Evolutionary conservation across 2,113 vertebrate genomes (phyloP), one percentile per base, ranked within the genome.

Genomic region (Tupaia chinensis): DNA sequence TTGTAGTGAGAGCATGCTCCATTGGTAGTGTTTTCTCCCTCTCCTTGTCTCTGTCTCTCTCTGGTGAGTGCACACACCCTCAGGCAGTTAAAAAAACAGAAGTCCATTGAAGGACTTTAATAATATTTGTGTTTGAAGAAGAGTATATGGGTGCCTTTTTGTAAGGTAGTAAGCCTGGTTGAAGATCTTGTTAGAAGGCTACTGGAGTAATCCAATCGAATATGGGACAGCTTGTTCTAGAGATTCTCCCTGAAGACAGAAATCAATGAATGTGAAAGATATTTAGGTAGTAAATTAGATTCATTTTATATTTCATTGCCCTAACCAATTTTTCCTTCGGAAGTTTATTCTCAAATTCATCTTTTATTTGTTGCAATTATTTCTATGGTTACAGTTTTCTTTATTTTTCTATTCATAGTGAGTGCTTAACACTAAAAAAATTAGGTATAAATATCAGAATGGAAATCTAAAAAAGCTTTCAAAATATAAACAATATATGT

Each of bases 381-480:
- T 16, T 9, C 53, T 13, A 23, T 53, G 15, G 79, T 74, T 61
- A 73, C 1, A 66, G 58, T 56, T 5, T 14, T 12, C 23, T 69
- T 77, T 44, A 44, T 44, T 83, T 82, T 54, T 72, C 12, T 58
- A 34, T 61, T 86, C 12, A 82, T 54, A 58, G 20, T 44, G 60
- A 25, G 61, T 87, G 6, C 32, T 79, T 86, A 76, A 60, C 29
- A 85, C 86, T 53, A 23, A 82, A 58, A 81, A 86, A 87, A 56
- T 93, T 53, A 69, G 12, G 91, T 89, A 2, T 83, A 89, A 78
- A 56, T 60, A 83, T 85, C 22, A 86, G 73, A 81, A 17, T 81
- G 10, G 15, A 87, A 93, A 83, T 83, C 60, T 16, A 25, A 19
- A 94, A 96, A 94, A 87, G 1, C 13, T 86, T 96, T 93, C 68